A percentile compares a stretch with the other conserved stretches of the same genome.
Evolutionary conservation across 2,797 vertebrate species (phyloP).

Genomic region (Perodicticus potto): DNA sequence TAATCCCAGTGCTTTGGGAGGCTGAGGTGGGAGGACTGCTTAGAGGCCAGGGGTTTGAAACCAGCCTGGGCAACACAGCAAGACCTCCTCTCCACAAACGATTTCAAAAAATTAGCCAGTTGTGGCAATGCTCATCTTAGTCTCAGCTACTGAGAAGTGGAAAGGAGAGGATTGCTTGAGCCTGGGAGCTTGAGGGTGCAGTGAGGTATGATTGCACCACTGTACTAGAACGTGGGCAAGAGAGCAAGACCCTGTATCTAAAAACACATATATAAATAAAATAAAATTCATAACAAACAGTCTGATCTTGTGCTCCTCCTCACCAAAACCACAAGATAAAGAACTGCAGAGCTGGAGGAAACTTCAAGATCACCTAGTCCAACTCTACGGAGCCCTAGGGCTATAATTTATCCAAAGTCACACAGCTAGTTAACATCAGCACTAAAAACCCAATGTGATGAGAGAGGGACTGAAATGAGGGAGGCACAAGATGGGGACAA

Average conservation of each 20-base stretch:
- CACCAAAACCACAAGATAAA: slow-evolving; percentile 22
- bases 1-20: neutral
- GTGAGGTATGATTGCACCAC: neutral
- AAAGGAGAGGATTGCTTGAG: neutral
- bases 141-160: neutral
- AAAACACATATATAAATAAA: neutral
- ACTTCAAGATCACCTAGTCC: neutral
- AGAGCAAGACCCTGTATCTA: neutral
- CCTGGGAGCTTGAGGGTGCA: neutral
- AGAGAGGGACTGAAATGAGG: neutral
- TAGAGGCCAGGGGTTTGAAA: neutral
- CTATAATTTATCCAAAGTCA: slow-evolving; percentile 20
- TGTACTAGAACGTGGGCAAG: neutral
- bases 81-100: neutral
- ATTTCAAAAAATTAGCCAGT: neutral
- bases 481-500: neutral
- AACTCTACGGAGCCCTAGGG: neutral
- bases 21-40: neutral
- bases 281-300: neutral
- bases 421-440: neutral
- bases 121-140: neutral
- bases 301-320: neutral
- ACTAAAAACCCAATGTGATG: neutral
- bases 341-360: neutral
- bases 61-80: neutral